These are phyloP conservation scores for Oasisia sp. DNA, from an alignment of 2,888 invertebrate species.

Conservation along the genomic window DNA sequence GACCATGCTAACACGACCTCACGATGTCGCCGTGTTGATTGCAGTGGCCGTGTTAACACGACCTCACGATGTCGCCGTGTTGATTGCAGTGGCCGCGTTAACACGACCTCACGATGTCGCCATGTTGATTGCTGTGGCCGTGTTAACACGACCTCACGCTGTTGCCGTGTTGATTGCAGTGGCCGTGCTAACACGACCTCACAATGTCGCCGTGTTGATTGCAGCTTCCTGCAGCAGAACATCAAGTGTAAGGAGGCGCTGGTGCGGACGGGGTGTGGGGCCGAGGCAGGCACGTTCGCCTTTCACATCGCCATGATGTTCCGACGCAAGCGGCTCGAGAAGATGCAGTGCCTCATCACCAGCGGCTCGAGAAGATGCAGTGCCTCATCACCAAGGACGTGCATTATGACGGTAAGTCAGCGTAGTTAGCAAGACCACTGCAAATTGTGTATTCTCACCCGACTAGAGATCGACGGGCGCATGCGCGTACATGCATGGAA, in stretches of 20 bases:
- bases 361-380: conserved; percentile 20
- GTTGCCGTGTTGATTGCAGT: background rate
- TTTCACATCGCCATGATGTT: conserved; percentile 26
- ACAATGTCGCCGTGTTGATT: background rate
- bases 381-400: conserved; percentile 26
- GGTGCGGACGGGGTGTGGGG: conserved; percentile 32
- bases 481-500: background rate
- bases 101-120: background rate
- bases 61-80: background rate
- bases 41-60: conserved; percentile 21
- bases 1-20: background rate
- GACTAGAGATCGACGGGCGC: background rate
- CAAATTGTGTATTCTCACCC: background rate
- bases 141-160: background rate
- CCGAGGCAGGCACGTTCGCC: conserved; percentile 27
- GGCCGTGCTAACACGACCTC: background rate
- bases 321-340: conserved; percentile 20
- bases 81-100: conserved; percentile 21
- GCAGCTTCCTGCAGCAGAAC: conserved; percentile 34
- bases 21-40: background rate
- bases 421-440: background rate
- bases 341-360: too few relatives aligned
- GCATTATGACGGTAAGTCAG: conserved; percentile 20
- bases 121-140: background rate
- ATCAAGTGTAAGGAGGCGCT: conserved; percentile 33